These are phyloP conservation scores for Mya arenaria DNA, from an alignment of 1,140 invertebrate genomes.

Conservation along the genomic window DNA sequence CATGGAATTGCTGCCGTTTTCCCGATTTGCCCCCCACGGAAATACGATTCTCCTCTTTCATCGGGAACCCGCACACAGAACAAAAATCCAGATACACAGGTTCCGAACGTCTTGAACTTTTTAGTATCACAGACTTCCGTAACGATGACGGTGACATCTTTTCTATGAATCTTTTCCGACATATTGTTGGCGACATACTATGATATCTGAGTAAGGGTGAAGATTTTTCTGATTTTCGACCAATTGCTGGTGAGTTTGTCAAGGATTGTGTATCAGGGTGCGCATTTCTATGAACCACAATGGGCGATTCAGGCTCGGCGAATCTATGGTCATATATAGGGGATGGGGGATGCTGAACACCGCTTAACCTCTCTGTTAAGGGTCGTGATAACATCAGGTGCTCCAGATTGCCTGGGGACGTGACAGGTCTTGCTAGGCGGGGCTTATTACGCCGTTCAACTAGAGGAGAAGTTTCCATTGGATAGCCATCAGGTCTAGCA, in stretches of 20 bases:
- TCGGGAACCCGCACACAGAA: conserved; percentile 60
- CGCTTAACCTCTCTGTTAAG: not conserved
- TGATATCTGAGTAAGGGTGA: conserved; percentile 22
- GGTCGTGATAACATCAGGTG: not conserved
- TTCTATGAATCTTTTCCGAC: conserved; percentile 19
- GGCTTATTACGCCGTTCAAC: conserved; percentile 26
- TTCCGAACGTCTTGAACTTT: conserved; percentile 42
- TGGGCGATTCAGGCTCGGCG: not conserved
- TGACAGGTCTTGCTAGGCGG: conserved; percentile 27
- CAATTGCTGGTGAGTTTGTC: conserved; percentile 31
- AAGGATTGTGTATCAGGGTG: conserved; percentile 41
- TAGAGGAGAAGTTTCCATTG: not conserved
- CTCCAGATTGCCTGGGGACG: not conserved
- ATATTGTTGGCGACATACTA: conserved; percentile 40
- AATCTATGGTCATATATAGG: not conserved
- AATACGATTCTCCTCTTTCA: conserved; percentile 57
- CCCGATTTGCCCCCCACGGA: conserved; percentile 43
- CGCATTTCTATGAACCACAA: not conserved
- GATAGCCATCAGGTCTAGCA: too few species aligned
- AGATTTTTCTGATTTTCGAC: not conserved
- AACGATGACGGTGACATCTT: conserved; percentile 43
- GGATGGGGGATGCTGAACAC: not conserved
- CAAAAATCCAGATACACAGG: conserved; percentile 55
- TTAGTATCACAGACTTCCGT: conserved; percentile 39
- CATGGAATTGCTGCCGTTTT: conserved; percentile 54